These are phyloP conservation scores for Oligia strigilis DNA, from an alignment of 2,888 invertebrate genomes.

Conservation along the genomic window DNA sequence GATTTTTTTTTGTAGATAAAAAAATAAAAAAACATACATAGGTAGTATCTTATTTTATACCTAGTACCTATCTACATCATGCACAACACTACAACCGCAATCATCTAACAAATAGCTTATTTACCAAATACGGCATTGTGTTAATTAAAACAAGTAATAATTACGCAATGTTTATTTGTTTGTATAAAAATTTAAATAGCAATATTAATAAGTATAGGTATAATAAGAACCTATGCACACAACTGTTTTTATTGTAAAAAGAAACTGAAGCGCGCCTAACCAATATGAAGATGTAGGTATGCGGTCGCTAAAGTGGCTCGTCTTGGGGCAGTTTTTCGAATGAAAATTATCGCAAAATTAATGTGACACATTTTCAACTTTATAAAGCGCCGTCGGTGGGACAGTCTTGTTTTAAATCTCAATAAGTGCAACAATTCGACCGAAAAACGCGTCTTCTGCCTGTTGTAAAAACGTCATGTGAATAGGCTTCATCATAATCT, in stretches of 20 bases:
- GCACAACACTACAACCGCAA: constrained; percentile 13
- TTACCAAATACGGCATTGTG: constrained; percentile 24
- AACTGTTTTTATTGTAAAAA: neutral
- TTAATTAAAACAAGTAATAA: constrained; percentile 17
- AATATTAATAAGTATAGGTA: neutral
- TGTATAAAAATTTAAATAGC: neutral
- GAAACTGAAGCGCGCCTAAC: neutral
- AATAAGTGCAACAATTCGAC: neutral
- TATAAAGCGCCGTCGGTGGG: neutral
- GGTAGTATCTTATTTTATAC: neutral
- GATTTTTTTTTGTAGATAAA: no score
- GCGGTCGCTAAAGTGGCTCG: neutral
- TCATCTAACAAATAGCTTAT: neutral
- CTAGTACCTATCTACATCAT: neutral
- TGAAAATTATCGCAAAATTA: neutral
- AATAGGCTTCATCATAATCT: neutral
- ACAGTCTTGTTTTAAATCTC: neutral
- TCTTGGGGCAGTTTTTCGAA: neutral
- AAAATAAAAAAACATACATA: neutral
- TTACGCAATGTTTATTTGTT: constrained; percentile 34
- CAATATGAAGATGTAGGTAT: neutral
- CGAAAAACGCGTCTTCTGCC: neutral
- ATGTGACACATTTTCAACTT: neutral
- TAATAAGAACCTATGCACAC: neutral
- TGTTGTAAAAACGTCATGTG: neutral